Percentiles rank a stretch among this genome's conserved stretches.
Conservation (phyloP, 1,140 invertebrate species). For the Drosophila quadrilineata region DNA sequence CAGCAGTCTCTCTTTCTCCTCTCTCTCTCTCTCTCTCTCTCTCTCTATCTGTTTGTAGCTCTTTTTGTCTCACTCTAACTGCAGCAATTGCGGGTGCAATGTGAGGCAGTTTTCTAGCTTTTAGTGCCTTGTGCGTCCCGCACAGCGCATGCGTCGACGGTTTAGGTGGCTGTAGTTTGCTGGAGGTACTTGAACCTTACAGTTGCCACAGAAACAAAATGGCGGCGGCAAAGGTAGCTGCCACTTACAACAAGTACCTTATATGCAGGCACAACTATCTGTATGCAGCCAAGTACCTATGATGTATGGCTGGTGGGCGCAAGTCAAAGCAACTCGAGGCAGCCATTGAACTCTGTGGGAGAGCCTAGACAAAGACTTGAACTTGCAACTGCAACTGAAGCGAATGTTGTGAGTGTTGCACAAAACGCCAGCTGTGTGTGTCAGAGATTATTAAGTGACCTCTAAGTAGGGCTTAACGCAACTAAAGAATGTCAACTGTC, state of each 20-base stretch:
- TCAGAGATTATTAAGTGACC: slow-evolving; percentile 39
- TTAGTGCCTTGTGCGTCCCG: slow-evolving; percentile 18
- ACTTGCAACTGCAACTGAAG: not conserved
- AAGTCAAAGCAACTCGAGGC: no score
- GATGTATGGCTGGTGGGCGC: slow-evolving; percentile 57
- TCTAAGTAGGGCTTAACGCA: slow-evolving; percentile 67
- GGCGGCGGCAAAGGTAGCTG: slow-evolving; percentile 32
- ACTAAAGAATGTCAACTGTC: slow-evolving; percentile 69
- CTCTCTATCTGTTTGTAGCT: not conserved
- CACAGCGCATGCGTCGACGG: slow-evolving; percentile 54
- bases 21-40: not conserved
- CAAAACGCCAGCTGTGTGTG: no score
- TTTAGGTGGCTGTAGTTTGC: slow-evolving; percentile 29
- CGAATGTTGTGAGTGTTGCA: slow-evolving; percentile 13
- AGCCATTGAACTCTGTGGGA: slow-evolving; percentile 56
- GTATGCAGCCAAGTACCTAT: no score
- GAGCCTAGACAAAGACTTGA: slow-evolving; percentile 21
- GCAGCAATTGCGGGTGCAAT: slow-evolving; percentile 25
- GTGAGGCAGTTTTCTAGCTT: slow-evolving; percentile 40
- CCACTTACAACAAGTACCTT: slow-evolving; percentile 30
- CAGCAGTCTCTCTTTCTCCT: no score
- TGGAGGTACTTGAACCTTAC: slow-evolving; percentile 72
- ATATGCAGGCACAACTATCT: no score
- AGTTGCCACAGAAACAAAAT: slow-evolving; percentile 51
- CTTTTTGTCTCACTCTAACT: not conserved